Conservation (phyloP, 2,113 vertebrate genomes). For the Apodemus speciosus region DNA sequence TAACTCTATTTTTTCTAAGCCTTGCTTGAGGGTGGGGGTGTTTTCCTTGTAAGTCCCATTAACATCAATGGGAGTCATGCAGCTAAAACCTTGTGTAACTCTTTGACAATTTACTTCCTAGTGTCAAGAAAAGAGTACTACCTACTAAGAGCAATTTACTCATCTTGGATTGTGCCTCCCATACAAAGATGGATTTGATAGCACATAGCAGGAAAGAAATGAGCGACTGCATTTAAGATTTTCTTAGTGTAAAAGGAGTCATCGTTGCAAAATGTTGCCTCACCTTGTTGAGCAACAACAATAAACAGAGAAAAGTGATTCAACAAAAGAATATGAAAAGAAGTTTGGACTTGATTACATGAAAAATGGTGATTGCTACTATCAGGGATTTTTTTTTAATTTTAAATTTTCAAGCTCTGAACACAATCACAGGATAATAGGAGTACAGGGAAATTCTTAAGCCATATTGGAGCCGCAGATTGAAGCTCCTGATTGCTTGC, state of each 20-base stretch:
- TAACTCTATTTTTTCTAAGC: conserved; percentile 73
- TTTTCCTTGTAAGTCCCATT: conserved; percentile 73
- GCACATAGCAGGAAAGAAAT: conserved; percentile 76
- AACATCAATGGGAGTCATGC: conserved; percentile 68
- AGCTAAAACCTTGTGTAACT: conserved; percentile 74
- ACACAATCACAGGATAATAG: conserved; percentile 76
- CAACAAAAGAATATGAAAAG: conserved; percentile 75
- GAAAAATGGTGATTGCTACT: conserved; percentile 78
- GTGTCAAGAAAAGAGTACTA: conserved; percentile 75
- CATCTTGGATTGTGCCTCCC: conserved; percentile 75
- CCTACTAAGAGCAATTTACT: conserved; percentile 70
- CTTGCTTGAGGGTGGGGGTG: conserved; percentile 63
- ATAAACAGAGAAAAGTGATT: conserved; percentile 80
- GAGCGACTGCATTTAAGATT: conserved; percentile 77
- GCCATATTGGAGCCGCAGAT: conserved; percentile 61
- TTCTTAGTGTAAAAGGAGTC: conserved; percentile 79
- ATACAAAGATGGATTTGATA: conserved; percentile 79
- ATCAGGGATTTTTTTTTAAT: conserved; percentile 2
- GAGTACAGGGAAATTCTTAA: conserved; percentile 69
- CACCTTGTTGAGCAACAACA: conserved; percentile 82
- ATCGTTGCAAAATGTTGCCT: conserved; percentile 75
- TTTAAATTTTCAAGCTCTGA: conserved; percentile 76
- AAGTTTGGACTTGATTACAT: conserved; percentile 78
- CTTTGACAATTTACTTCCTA: conserved; percentile 82
- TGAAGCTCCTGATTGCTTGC: conserved; percentile 75